These are phyloP conservation scores for Hyperoodon ampullatus DNA, from an alignment of 2,113 vertebrate genomes.

Conservation along the genomic window DNA sequence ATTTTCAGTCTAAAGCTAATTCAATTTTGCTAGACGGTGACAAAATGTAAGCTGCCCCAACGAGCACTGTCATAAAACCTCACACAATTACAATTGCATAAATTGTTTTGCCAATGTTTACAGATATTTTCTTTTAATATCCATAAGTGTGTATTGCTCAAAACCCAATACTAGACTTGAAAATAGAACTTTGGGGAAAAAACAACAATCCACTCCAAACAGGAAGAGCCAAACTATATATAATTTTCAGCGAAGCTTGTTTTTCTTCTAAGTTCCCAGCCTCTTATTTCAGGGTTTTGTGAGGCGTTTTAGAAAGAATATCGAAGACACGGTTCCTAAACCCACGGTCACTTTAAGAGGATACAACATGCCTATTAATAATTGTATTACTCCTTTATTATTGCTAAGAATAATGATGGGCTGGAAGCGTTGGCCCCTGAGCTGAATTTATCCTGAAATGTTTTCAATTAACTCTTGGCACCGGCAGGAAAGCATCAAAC, in stretches of 20 bases:
- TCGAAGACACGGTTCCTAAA: constrained; percentile 82
- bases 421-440: constrained; percentile 86
- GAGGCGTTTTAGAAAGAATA: constrained; percentile 78
- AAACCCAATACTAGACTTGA: constrained; percentile 48
- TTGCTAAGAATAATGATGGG: constrained; percentile 91
- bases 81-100: not conserved
- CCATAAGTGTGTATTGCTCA: not conserved
- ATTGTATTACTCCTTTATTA: constrained; percentile 92
- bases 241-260: constrained; percentile 73
- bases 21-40: not conserved
- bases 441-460: constrained; percentile 91
- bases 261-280: constrained; percentile 81
- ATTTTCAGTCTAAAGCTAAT: constrained; percentile 5
- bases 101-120: constrained; percentile 20
- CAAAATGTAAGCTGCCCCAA: not conserved
- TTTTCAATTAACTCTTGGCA: constrained; percentile 96
- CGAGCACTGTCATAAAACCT: not conserved
- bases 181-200: constrained; percentile 45
- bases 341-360: constrained; percentile 84
- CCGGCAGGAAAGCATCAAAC: constrained; percentile 90
- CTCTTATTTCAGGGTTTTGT: constrained; percentile 82
- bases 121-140: constrained; percentile 45
- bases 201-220: constrained; percentile 56
- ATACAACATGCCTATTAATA: constrained; percentile 87
- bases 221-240: constrained; percentile 68